Conservation (phyloP, 2,797 vertebrate genomes). For the Bovichtus diacanthus region DNA sequence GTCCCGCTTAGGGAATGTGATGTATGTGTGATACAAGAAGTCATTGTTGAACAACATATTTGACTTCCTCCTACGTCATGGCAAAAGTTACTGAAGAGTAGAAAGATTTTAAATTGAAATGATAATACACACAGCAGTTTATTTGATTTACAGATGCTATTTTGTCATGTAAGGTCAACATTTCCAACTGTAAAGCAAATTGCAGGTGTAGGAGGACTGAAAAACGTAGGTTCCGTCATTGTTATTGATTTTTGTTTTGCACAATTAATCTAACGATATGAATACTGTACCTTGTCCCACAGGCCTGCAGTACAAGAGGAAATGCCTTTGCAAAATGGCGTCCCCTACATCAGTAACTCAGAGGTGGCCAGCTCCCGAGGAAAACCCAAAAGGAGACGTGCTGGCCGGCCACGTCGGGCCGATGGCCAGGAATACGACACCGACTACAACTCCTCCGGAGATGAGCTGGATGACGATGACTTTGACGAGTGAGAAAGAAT, state of each 20-base stretch:
- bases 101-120: neutral
- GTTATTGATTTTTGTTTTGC: neutral
- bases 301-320: constrained; percentile 59
- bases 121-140: neutral
- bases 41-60: neutral
- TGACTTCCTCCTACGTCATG: neutral
- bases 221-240: neutral
- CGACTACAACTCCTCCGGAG: constrained; percentile 91
- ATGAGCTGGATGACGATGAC: constrained; percentile 91
- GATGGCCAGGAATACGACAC: constrained; percentile 88
- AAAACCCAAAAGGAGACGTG: constrained; percentile 78
- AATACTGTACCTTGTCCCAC: neutral
- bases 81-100: neutral
- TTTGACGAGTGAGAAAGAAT: constrained; percentile 85
- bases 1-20: neutral
- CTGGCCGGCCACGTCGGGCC: constrained; percentile 67
- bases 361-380: constrained; percentile 76
- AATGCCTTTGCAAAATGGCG: constrained; percentile 53
- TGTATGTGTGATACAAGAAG: constrained; percentile 17
- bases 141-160: neutral
- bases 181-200: neutral
- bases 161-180: neutral
- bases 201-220: neutral
- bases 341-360: constrained; percentile 76
- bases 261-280: no score